A percentile compares a stretch with the other conserved stretches of the same genome.
phyloP scores from a whole-genome alignment of 2,113 vertebrate genomes.

The Columba livia region DNA sequence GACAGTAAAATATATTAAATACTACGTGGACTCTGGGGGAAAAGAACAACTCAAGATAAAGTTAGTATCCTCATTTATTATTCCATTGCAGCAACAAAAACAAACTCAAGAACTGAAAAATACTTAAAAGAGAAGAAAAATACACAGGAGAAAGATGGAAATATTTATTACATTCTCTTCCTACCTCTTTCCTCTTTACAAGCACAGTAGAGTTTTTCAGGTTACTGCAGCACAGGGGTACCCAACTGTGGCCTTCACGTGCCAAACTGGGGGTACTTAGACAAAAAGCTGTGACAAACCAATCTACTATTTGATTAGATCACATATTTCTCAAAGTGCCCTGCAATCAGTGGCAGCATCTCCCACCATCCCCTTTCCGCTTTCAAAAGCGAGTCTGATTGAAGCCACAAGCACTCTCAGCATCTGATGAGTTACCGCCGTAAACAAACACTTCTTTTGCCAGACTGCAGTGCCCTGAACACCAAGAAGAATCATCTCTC shows the following conservation, averaged over 20 bases:
- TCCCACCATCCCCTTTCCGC: not conserved
- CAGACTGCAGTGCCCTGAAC: not conserved
- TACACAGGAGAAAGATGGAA: not conserved
- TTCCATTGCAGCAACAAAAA: not conserved
- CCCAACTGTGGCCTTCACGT: rapidly evolving
- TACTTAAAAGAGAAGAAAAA: not conserved
- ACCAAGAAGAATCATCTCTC: not conserved
- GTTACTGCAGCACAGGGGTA: not conserved
- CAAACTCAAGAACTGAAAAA: not conserved
- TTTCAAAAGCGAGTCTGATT: not conserved
- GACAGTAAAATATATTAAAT: not conserved
- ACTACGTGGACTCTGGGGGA: not conserved
- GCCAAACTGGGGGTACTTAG: not conserved
- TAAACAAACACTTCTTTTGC: not conserved
- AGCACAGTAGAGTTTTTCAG: not conserved
- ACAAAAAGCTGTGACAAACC: not conserved
- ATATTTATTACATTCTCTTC: not conserved
- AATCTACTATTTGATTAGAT: not conserved
- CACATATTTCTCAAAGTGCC: not conserved
- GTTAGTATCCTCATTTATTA: not conserved
- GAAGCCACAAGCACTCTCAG: not conserved
- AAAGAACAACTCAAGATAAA: not conserved
- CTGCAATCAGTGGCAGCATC: not conserved
- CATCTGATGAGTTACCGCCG: not conserved
- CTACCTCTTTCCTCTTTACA: not conserved